Evolutionary conservation across 2,797 vertebrate species (phyloP).

Genomic region (Cryptoblepharus egeriae): DNA sequence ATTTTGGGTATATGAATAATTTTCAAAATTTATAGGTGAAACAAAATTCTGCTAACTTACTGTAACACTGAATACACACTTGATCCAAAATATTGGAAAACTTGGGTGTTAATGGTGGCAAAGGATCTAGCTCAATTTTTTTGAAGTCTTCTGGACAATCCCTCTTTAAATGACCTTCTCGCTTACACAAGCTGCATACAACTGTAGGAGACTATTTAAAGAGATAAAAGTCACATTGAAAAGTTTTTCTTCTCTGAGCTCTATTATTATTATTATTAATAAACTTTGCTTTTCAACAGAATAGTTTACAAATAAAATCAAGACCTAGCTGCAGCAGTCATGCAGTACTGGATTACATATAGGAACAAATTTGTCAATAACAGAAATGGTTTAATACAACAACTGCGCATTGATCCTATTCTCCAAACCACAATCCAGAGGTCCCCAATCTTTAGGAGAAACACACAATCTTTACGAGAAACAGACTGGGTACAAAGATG

Average conservation of each 20-base stretch:
- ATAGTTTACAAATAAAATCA: too few species aligned
- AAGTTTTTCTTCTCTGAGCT: neutral
- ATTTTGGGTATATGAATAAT: neutral
- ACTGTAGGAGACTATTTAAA: conserved; percentile 85
- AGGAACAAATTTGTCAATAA: neutral
- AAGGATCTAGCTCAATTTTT: conserved; percentile 88
- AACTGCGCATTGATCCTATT: neutral
- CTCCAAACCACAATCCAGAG: too few species aligned
- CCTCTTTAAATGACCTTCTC: conserved; percentile 91
- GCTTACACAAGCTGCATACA: conserved; percentile 93
- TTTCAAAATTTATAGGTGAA: neutral
- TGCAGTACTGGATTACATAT: neutral
- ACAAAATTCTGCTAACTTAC: conserved; percentile 79
- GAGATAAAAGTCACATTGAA: conserved; percentile 4
- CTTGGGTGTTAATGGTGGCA: conserved; percentile 84
- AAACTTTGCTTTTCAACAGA: too few species aligned
- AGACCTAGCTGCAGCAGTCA: neutral
- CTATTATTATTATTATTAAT: neutral
- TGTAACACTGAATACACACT: conserved; percentile 90
- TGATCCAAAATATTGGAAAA: conserved; percentile 86
- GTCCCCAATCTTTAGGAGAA: too few species aligned
- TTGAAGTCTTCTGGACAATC: conserved; percentile 97
- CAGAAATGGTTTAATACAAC: neutral
- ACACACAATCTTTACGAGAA: too few species aligned
- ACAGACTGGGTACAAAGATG: too few species aligned